phyloP scores from a whole-genome alignment of 1,140 invertebrate genomes.

The Tetranychus cinnabarinus region DNA sequence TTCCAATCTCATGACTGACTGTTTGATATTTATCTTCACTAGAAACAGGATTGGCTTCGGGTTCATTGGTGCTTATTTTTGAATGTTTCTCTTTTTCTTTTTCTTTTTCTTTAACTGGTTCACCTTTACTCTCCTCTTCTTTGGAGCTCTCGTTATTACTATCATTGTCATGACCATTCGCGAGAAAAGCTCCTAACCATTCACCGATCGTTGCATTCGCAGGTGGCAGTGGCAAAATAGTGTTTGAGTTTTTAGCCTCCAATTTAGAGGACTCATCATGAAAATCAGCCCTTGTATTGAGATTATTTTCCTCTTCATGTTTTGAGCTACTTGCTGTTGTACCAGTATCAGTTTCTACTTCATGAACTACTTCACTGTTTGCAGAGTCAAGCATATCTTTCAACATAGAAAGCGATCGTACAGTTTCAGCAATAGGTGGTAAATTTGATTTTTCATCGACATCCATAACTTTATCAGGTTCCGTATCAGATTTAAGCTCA shows the following conservation, averaged over 20 bases:
- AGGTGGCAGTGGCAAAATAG: constrained; percentile 4
- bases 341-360: too few relatives aligned
- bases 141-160: background rate
- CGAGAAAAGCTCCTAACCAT: constrained; percentile 3
- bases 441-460: background rate
- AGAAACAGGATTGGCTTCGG: background rate
- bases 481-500: background rate
- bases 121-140: background rate
- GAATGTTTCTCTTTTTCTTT: background rate
- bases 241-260: background rate
- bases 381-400: constrained; percentile 4
- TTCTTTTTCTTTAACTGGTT: background rate
- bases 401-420: constrained; percentile 1
- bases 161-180: background rate
- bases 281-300: background rate
- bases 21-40: background rate
- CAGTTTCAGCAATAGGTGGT: constrained; percentile 2
- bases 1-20: background rate
- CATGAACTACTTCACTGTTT: background rate
- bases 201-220: constrained; percentile 7
- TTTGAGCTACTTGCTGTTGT: background rate
- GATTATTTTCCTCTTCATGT: background rate
- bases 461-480: background rate
- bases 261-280: background rate
- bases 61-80: background rate